These are phyloP conservation scores for Probaryconus sp. DNA, from an alignment of 1,140 invertebrate species.

Conservation along the genomic window DNA sequence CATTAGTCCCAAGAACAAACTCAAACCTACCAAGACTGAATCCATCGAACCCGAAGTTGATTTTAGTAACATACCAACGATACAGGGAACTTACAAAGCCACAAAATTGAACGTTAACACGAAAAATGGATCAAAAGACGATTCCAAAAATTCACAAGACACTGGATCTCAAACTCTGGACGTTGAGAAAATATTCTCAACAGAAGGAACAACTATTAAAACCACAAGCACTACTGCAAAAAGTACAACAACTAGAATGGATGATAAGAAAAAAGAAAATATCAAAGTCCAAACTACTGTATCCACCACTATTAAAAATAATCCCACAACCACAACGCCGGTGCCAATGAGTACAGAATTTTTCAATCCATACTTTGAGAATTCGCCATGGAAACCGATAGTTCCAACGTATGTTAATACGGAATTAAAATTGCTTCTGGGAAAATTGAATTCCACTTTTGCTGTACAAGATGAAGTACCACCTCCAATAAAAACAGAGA, in stretches of 20 bases:
- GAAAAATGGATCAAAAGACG: constrained; percentile 60
- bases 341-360: constrained; percentile 55
- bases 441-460: constrained; percentile 24
- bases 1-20: constrained; percentile 74
- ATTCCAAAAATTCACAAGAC: constrained; percentile 60
- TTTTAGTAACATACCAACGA: constrained; percentile 73
- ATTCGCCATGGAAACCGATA: constrained; percentile 75
- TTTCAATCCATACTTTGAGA: constrained; percentile 71
- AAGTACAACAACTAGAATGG: constrained; percentile 10
- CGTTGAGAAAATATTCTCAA: not conserved
- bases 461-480: no score
- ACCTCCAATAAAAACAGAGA: not conserved
- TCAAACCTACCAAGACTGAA: constrained; percentile 73
- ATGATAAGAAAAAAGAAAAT: constrained; percentile 17
- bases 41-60: constrained; percentile 73
- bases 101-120: constrained; percentile 71
- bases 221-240: not conserved
- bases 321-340: constrained; percentile 68
- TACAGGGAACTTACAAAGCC: constrained; percentile 76
- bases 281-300: constrained; percentile 17
- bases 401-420: constrained; percentile 69
- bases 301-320: constrained; percentile 13
- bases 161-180: not conserved
- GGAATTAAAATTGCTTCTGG: constrained; percentile 60
- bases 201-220: constrained; percentile 2